Percentiles rank a stretch among this genome's conserved stretches.
phyloP scores from a whole-genome alignment of 2,888 invertebrate species.

The Pilophorus perplexus region DNA sequence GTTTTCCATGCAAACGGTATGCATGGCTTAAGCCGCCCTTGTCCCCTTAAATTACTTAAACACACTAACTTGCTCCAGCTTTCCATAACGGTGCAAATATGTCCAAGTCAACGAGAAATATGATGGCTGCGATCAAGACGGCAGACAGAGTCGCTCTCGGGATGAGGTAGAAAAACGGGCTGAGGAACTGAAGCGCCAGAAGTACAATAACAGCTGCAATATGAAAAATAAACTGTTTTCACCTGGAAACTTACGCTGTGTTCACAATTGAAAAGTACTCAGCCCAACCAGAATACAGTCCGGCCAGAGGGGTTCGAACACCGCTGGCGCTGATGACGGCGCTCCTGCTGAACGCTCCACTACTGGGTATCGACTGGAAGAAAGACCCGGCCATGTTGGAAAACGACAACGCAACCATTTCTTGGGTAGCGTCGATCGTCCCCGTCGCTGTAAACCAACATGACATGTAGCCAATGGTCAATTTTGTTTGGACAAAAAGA shows the following conservation, averaged over 20 bases:
- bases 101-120: conserved; percentile 70
- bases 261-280: no score
- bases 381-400: conserved; percentile 81
- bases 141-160: conserved; percentile 81
- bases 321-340: conserved; percentile 88
- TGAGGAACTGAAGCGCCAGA: conserved; percentile 77
- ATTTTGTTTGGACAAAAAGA: no score
- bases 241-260: no score
- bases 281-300: conserved; percentile 75
- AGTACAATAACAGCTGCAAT: conserved; percentile 71
- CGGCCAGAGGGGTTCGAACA: conserved; percentile 79
- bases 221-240: no score
- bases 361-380: conserved; percentile 81
- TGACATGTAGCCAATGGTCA: no score
- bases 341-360: conserved; percentile 84
- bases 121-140: conserved; percentile 84
- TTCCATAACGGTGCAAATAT: conserved; percentile 58
- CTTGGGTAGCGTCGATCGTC: conserved; percentile 88
- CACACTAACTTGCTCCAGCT: conserved; percentile 36
- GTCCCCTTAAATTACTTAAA: no score
- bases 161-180: conserved; percentile 83
- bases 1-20: no score
- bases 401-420: conserved; percentile 81
- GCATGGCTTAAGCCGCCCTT: no score
- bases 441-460: no score